phyloP scores from a whole-genome alignment of 2,888 invertebrate genomes.

The Entomobrya multifasciata region DNA sequence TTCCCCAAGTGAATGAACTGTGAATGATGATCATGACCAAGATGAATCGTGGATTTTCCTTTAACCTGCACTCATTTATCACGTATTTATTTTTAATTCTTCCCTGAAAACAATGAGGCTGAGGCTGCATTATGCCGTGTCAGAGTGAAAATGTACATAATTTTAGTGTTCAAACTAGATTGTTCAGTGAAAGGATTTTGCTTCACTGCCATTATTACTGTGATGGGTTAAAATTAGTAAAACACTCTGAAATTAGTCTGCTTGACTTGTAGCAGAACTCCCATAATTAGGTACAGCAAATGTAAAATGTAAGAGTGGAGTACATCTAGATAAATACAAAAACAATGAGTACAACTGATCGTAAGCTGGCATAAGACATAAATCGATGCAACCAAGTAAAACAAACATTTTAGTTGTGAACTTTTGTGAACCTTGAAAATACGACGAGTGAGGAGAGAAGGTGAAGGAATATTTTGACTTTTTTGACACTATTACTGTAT shows the following conservation, averaged over 20 bases:
- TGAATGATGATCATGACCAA: conserved; percentile 32
- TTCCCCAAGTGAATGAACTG: conserved; percentile 51
- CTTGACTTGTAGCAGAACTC: too few species aligned
- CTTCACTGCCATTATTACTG: background rate
- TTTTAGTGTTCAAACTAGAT: background rate
- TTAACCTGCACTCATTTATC: conserved; percentile 19
- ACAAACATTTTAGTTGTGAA: background rate
- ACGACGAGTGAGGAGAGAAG: background rate
- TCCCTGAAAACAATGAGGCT: background rate
- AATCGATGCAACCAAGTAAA: background rate
- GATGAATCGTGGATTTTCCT: conserved; percentile 34
- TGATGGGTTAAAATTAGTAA: conserved; percentile 28
- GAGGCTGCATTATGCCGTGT: too few species aligned
- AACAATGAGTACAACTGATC: too few species aligned
- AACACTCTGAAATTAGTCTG: conserved; percentile 35
- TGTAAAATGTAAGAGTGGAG: background rate
- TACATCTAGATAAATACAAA: too few species aligned
- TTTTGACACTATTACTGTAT: background rate
- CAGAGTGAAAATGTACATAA: background rate
- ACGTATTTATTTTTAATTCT: conserved; percentile 20
- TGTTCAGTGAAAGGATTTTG: background rate
- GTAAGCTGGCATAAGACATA: too few species aligned
- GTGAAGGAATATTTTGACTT: background rate
- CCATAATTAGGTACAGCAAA: conserved; percentile 42
- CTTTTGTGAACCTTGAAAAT: background rate